Conservation (phyloP, 2,888 invertebrate genomes). For the Cryptocephalus moraei region DNA sequence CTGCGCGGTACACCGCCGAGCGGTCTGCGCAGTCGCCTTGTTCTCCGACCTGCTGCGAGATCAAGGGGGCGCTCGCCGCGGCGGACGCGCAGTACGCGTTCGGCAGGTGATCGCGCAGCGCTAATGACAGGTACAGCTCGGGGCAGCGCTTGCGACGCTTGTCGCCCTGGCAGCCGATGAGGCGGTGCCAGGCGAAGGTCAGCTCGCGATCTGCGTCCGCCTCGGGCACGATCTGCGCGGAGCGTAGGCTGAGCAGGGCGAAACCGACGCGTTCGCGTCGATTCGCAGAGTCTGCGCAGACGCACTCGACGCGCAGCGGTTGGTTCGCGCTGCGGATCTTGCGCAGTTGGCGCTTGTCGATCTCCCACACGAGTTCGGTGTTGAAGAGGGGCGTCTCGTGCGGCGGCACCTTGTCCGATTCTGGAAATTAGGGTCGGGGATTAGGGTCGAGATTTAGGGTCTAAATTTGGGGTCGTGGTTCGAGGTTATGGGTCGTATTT, state of each 20-base stretch:
- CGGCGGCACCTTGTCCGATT: slow-evolving; percentile 54
- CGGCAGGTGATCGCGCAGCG: slow-evolving; percentile 46
- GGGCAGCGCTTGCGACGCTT: slow-evolving; percentile 41
- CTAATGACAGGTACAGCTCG: slow-evolving; percentile 49
- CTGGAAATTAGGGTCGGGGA: slow-evolving; percentile 31
- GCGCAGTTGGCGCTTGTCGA: slow-evolving; percentile 58
- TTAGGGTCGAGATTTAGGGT: too few relatives aligned
- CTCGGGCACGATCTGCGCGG: slow-evolving; percentile 55
- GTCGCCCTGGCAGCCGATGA: slow-evolving; percentile 41
- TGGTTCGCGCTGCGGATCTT: slow-evolving; percentile 64
- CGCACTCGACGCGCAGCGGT: slow-evolving; percentile 63
- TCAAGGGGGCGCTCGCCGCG: slow-evolving; percentile 18
- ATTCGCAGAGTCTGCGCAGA: slow-evolving; percentile 43
- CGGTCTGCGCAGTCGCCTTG: slow-evolving; percentile 7
- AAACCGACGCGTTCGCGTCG: slow-evolving; percentile 59
- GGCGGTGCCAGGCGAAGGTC: slow-evolving; percentile 50
- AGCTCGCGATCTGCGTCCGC: slow-evolving; percentile 40
- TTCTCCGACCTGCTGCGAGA: slow-evolving; percentile 19
- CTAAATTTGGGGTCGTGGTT: too few relatives aligned
- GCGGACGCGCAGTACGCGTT: slow-evolving; percentile 24
- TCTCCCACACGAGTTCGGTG: slow-evolving; percentile 71
- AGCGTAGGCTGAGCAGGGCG: slow-evolving; percentile 55
- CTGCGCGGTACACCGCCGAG: not conserved
- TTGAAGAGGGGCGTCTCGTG: slow-evolving; percentile 53
- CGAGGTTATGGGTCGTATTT: too few relatives aligned